These are phyloP conservation scores for Potamarius usumacintae DNA, from an alignment of 2,113 vertebrate genomes.

Conservation along the genomic window DNA sequence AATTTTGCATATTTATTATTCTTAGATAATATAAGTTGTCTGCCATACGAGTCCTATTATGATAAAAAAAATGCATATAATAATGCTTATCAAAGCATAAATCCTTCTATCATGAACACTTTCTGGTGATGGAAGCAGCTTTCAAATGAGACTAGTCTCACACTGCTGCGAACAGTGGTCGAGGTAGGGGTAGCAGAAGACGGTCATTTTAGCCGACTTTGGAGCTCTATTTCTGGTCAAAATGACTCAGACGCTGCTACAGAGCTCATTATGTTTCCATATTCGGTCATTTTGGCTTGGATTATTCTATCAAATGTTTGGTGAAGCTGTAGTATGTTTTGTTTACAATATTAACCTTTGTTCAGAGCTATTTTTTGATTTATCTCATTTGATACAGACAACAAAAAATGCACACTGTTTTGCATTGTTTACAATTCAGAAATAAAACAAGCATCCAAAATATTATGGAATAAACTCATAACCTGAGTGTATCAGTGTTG, in stretches of 20 bases:
- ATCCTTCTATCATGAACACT: neutral
- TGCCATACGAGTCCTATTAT: neutral
- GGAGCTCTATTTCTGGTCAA: no score
- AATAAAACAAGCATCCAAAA: neutral
- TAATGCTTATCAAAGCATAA: neutral
- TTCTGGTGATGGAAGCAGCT: neutral
- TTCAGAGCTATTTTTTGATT: neutral
- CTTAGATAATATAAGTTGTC: neutral
- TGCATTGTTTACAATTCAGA: neutral
- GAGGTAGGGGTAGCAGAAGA: neutral
- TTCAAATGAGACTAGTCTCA: neutral
- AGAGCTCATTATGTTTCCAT: neutral
- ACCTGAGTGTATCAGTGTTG: neutral
- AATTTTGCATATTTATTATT: no score
- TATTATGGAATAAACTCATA: neutral
- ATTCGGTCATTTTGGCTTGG: neutral
- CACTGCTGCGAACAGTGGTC: neutral
- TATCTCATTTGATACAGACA: neutral
- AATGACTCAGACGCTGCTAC: neutral
- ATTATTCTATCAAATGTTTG: no score
- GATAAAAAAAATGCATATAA: neutral
- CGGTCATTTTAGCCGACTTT: neutral
- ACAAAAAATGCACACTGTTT: neutral
- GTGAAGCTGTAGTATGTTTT: no score
- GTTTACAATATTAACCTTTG: neutral